Base-by-base conservation (phyloP, 2,797 vertebrate genomes). In the Chaetodon trifasciatus region DNA sequence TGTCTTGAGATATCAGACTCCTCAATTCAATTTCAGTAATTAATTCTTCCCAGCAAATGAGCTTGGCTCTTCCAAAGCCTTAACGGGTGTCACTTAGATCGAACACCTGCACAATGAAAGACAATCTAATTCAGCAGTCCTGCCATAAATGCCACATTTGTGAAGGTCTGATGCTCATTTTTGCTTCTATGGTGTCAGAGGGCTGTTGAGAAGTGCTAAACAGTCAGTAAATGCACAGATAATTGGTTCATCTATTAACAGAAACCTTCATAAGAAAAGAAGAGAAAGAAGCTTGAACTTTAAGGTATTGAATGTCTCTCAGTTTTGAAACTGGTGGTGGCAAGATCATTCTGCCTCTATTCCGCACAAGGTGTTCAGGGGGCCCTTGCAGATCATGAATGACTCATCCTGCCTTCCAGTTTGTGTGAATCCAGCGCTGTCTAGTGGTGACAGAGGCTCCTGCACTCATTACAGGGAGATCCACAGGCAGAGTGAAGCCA, bases 371-470 rank as follows among this genome's bases (percentile, higher is more conserved):
- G 24, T 62, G 76, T 23, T 73, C 28, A 8, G 73, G 83, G 63
- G 71, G 53, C 61, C 62, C 57, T 47, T 7, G 58, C 82, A 53
- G 44, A 68, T 67, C 75, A 21, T 23, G 80, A 81, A 82, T 90
- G 89, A 93, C 63, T 91, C 86, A 91, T 90, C 88, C 86, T 24
- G 64, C 17, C 17, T 7, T 1, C 1, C 64, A 28, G 69, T 76
- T 35, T 24, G 79, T 61, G 17, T 69, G 90, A 81, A n/a, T 62
- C 42, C 82, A 82, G 88, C 93, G 86, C 93, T 89, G 57, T 68
- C 90, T 92, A 82, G 89, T 76, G 93, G 83, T 32, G 5, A 8
- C 13, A 0, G 16, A 8, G 10, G 24, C 6, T 1, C 11, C 37
- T 75, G 58, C 86, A 32, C 72, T 15, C 40, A 8, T 37, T 35